A percentile compares a stretch with the other conserved stretches of the same genome.
Conservation (phyloP, 2,888 invertebrate species). For the Apoderus coryli region DNA sequence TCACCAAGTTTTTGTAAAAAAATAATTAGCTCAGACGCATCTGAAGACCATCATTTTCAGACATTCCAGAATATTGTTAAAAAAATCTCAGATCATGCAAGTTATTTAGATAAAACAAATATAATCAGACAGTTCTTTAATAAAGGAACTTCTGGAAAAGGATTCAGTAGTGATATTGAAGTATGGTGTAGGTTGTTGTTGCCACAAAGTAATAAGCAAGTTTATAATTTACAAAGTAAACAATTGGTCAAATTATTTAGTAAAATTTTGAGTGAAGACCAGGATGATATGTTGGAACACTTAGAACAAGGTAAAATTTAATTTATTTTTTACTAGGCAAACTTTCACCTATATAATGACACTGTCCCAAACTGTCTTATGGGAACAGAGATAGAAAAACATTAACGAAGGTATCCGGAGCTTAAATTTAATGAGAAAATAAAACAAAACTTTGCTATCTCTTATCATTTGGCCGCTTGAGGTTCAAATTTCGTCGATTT, state of each 20-base stretch:
- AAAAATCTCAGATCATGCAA: conserved; percentile 58
- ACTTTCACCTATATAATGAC: no score
- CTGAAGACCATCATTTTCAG: conserved; percentile 52
- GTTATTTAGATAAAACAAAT: conserved; percentile 71
- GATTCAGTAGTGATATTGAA: conserved; percentile 62
- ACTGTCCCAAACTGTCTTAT: no score
- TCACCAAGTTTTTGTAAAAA: conserved; percentile 2
- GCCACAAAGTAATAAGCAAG: conserved; percentile 67
- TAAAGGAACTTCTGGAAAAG: conserved; percentile 41
- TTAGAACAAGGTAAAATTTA: conserved; percentile 50
- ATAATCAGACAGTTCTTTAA: conserved; percentile 52
- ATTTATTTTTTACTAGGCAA: neutral
- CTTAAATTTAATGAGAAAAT: no score
- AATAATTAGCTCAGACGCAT: neutral
- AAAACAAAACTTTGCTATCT: no score
- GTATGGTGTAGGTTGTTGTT: conserved; percentile 72
- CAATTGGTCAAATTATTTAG: conserved; percentile 82
- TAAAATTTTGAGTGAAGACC: conserved; percentile 56
- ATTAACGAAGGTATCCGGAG: no score
- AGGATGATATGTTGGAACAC: conserved; percentile 70
- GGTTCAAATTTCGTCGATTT: no score
- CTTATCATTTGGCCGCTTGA: no score
- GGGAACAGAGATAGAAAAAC: no score
- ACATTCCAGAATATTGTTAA: conserved; percentile 67
- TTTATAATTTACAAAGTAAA: conserved; percentile 87